Percentiles rank a stretch among this genome's conserved stretches.
These are phyloP conservation scores for Drosophila affinis DNA, from an alignment of 2,888 invertebrate species.

Conservation along the genomic window DNA sequence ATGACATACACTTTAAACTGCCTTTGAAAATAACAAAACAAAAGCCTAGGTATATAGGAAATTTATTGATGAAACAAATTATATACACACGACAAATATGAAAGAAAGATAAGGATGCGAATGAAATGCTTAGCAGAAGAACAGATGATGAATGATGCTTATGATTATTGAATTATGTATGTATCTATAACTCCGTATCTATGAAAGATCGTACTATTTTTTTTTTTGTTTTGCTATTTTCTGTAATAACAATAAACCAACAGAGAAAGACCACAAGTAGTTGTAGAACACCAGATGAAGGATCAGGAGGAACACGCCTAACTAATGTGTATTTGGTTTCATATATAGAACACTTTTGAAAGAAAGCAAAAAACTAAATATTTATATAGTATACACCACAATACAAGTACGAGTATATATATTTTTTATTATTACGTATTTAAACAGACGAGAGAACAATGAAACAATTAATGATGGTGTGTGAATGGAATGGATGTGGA, in stretches of 20 bases:
- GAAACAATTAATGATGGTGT: conserved; percentile 21
- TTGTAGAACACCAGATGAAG: conserved; percentile 9
- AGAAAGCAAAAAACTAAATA: conserved; percentile 50
- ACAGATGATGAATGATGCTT: conserved; percentile 25
- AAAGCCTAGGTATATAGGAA: conserved; percentile 8
- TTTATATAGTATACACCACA: conserved; percentile 58
- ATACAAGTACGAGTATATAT: conserved; percentile 50
- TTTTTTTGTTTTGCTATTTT: conserved; percentile 8
- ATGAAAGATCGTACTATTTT: background rate
- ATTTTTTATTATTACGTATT: conserved; percentile 75
- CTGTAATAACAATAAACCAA: conserved; percentile 15
- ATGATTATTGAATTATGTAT: conserved; percentile 11
- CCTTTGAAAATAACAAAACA: conserved; percentile 50
- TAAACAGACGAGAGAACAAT: conserved; percentile 30
- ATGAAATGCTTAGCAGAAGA: conserved; percentile 23
- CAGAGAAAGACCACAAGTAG: conserved; percentile 15
- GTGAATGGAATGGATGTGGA: conserved; percentile 15
- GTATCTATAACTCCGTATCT: conserved; percentile 14
- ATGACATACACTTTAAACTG: conserved; percentile 57
- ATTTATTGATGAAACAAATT: background rate
- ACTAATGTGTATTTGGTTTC: conserved; percentile 73
- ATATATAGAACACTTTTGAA: conserved; percentile 58
- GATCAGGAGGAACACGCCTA: conserved; percentile 41
- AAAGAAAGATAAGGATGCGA: background rate
- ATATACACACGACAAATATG: background rate